These are phyloP conservation scores for Hymenopus coronatus DNA, from an alignment of 2,888 invertebrate species.

Conservation along the genomic window DNA sequence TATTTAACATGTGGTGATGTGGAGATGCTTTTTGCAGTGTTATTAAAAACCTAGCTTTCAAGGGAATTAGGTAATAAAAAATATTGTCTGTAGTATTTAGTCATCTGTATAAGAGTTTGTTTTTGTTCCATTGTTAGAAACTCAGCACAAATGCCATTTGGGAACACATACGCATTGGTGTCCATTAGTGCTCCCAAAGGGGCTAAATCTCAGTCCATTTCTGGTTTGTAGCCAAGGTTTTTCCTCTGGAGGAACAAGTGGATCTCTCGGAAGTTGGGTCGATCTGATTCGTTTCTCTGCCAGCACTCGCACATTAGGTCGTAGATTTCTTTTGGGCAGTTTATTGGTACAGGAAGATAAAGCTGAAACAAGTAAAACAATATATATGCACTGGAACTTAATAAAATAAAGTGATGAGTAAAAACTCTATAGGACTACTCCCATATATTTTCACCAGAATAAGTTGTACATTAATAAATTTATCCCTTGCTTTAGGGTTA, in stretches of 20 bases:
- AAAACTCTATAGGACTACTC: too few species aligned
- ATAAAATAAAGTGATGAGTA: not conserved
- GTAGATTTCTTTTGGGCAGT: constrained; percentile 77
- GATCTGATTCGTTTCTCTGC: constrained; percentile 69
- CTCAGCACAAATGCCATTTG: not conserved
- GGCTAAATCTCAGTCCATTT: constrained; percentile 29
- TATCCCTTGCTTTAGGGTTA: too few species aligned
- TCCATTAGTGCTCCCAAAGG: not conserved
- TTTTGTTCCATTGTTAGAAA: not conserved
- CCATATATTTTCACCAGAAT: too few species aligned
- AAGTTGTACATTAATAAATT: too few species aligned
- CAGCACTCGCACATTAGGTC: constrained; percentile 85
- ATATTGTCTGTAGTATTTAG: not conserved
- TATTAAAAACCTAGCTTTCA: not conserved
- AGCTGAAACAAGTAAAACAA: constrained; percentile 37
- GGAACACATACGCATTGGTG: not conserved
- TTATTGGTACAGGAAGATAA: constrained; percentile 62
- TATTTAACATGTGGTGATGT: not conserved
- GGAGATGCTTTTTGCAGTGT: not conserved
- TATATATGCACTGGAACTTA: not conserved
- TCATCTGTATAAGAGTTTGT: not conserved
- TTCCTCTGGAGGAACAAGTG: constrained; percentile 78
- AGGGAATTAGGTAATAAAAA: not conserved
- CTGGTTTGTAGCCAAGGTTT: constrained; percentile 59
- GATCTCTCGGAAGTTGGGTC: constrained; percentile 79